phyloP scores from a whole-genome alignment of 2,113 vertebrate genomes.

The Otus sunia region DNA sequence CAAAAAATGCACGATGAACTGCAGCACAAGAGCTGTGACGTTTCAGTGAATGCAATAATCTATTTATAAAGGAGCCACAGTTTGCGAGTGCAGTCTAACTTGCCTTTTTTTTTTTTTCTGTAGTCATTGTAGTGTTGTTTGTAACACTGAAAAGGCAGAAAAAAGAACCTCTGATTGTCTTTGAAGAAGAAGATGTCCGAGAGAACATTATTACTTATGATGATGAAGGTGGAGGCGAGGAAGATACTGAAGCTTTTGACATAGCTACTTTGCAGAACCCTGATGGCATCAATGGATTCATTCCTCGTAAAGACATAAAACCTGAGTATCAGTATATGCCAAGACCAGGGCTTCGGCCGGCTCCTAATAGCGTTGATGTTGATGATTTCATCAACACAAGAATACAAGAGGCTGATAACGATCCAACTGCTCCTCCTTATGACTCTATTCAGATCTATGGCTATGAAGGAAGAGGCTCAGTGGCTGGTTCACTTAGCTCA shows the following conservation, averaged over 20 bases:
- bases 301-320: slow-evolving; percentile 96
- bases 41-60: not conserved
- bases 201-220: slow-evolving; percentile 99
- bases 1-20: not conserved
- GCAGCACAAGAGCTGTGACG: not conserved
- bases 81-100: not conserved
- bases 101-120: not conserved
- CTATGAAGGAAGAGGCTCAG: slow-evolving; percentile 92
- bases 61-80: not conserved
- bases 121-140: slow-evolving; percentile 93
- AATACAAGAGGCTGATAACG: slow-evolving; percentile 92
- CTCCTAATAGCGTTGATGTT: slow-evolving; percentile 91
- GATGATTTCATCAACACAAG: slow-evolving; percentile 97
- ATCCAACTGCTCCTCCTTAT: slow-evolving; percentile 94
- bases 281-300: slow-evolving; percentile 93
- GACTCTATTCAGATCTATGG: slow-evolving; percentile 99
- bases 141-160: slow-evolving; percentile 94
- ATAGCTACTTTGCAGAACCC: slow-evolving; percentile 97
- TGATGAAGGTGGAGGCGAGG: slow-evolving; percentile 95
- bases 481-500: slow-evolving; percentile 95
- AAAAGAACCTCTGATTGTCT: slow-evolving; percentile 94
- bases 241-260: slow-evolving; percentile 97
- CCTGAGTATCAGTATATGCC: slow-evolving; percentile 91
- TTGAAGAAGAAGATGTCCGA: slow-evolving; percentile 96
- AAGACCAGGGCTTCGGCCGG: slow-evolving; percentile 83